Evolutionary conservation across 2,113 vertebrate species (phyloP).

Genomic region (Anolis carolinensis): DNA sequence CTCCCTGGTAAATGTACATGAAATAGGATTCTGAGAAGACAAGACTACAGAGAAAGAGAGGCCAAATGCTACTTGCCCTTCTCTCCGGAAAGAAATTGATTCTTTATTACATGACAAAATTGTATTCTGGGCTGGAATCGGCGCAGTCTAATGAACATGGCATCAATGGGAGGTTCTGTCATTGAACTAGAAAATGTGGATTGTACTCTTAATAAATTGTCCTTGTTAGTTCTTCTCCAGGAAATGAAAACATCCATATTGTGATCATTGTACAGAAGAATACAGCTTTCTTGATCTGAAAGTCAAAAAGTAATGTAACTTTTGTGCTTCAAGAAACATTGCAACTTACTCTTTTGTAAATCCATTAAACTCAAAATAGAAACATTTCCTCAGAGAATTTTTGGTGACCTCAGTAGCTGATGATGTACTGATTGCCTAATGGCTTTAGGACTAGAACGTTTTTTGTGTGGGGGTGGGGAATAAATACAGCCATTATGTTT

Average conservation of each 20-base stretch:
- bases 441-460: not conserved
- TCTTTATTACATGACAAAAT: not conserved
- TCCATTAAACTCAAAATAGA: not conserved
- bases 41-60: too few species aligned
- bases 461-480: too few species aligned
- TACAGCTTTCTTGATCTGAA: not conserved
- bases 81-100: too few species aligned
- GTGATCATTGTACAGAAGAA: not conserved
- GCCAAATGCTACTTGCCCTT: too few species aligned
- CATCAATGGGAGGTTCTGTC: not conserved
- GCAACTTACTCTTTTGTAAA: not conserved
- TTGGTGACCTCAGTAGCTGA: not conserved
- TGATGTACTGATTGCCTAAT: too few species aligned
- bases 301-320: not conserved
- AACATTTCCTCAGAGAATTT: not conserved
- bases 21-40: too few species aligned
- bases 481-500: not conserved
- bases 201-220: not conserved
- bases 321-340: not conserved
- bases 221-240: not conserved
- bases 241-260: not conserved
- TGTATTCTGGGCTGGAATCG: not conserved
- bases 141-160: not conserved
- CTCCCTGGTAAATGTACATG: too few species aligned
- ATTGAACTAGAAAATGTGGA: not conserved